Evolutionary conservation across 1,140 invertebrate genomes (phyloP).

Genomic region (Drosophila seguyi): DNA sequence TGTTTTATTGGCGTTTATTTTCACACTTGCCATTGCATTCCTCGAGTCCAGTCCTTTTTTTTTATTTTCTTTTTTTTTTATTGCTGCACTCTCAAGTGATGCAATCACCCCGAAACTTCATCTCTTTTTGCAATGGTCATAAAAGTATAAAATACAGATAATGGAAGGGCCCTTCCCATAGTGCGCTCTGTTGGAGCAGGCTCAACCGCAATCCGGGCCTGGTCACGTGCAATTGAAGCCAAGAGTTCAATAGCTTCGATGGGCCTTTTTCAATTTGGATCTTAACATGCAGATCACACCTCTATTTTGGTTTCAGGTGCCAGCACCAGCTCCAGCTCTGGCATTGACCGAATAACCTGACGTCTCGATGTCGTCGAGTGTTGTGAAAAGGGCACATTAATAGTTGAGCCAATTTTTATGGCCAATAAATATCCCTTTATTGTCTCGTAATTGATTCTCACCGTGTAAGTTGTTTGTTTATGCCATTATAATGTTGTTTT

Average conservation of each 20-base stretch:
- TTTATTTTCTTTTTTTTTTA: slow-evolving; percentile 1
- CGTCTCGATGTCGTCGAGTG: not conserved
- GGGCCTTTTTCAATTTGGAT: slow-evolving; percentile 23
- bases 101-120: slow-evolving; percentile 23
- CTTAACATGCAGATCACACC: slow-evolving; percentile 53
- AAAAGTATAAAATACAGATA: slow-evolving; percentile 18
- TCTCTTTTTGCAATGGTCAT: slow-evolving; percentile 37
- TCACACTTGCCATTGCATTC: slow-evolving; percentile 46
- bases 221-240: slow-evolving; percentile 39
- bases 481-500: not conserved
- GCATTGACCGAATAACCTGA: slow-evolving; percentile 68
- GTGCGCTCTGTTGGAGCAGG: not conserved
- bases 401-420: not conserved
- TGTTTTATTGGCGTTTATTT: slow-evolving; percentile 49
- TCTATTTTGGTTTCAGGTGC: slow-evolving; percentile 13
- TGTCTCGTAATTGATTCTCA: not conserved
- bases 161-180: slow-evolving; percentile 23
- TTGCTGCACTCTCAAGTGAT: slow-evolving; percentile 24
- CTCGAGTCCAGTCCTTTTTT: slow-evolving; percentile 10
- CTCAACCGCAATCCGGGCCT: slow-evolving; percentile 27
- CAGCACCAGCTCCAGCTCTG: slow-evolving; percentile 3
- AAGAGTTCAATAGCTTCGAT: slow-evolving; percentile 61
- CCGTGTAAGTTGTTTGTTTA: not conserved
- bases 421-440: slow-evolving; percentile 12
- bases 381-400: slow-evolving; percentile 35